Evolutionary conservation across 2,888 invertebrate genomes (phyloP).

Genomic region (Diarsia brunnea): DNA sequence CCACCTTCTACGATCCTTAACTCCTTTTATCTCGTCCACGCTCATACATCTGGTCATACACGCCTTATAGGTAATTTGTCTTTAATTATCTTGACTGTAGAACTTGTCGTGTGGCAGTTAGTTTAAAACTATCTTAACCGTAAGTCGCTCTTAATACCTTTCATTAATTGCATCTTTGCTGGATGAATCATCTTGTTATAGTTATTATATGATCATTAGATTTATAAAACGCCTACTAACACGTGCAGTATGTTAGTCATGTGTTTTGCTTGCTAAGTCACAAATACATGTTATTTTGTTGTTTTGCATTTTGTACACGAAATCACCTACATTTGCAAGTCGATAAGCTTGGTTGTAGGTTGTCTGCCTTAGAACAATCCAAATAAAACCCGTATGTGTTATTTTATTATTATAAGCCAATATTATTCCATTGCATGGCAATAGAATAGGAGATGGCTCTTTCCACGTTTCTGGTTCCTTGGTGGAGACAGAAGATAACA

Average conservation of each 20-base stretch:
- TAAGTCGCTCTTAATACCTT: neutral
- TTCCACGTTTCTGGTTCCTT: neutral
- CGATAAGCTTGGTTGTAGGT: neutral
- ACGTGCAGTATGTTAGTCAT: constrained; percentile 53
- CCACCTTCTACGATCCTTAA: too few relatives aligned
- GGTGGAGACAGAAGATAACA: neutral
- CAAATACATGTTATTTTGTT: constrained; percentile 22
- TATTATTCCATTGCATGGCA: neutral
- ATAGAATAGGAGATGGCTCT: neutral
- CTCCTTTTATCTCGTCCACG: too few relatives aligned
- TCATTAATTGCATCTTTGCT: constrained; percentile 15
- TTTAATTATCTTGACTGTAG: neutral
- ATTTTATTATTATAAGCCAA: neutral
- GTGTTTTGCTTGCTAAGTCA: constrained; percentile 26
- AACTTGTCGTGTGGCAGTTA: neutral
- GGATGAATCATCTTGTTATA: constrained; percentile 18
- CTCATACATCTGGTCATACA: too few relatives aligned
- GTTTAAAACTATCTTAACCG: neutral
- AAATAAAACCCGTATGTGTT: constrained; percentile 1
- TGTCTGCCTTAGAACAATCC: neutral
- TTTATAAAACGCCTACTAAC: constrained; percentile 19
- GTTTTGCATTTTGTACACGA: constrained; percentile 10
- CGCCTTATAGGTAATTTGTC: neutral
- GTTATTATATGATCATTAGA: constrained; percentile 9
- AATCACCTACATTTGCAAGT: neutral